phyloP scores from a whole-genome alignment of 2,797 vertebrate genomes.

The Sparus aurata region DNA sequence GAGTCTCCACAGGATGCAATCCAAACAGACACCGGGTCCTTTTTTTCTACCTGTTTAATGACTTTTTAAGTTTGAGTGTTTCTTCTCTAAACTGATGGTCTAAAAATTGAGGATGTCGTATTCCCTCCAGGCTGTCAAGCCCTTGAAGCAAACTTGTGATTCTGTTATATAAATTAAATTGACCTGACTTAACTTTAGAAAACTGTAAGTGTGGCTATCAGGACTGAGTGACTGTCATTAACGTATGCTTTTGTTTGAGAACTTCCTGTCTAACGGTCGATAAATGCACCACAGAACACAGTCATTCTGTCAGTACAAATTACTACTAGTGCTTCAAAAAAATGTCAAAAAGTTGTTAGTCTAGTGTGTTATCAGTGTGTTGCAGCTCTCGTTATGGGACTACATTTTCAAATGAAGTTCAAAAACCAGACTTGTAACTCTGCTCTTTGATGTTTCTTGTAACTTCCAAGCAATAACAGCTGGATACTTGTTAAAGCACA shows the following conservation, averaged over 20 bases:
- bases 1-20: not conserved
- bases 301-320: not conserved
- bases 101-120: not conserved
- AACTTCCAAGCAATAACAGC: not conserved
- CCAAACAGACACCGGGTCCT: not conserved
- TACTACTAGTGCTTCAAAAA: not conserved
- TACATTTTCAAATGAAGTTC: slow-evolving; percentile 7
- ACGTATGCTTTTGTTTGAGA: not conserved
- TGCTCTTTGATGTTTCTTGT: not conserved
- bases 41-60: not conserved
- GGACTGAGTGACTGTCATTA: not conserved
- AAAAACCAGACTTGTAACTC: not conserved
- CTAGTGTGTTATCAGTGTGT: not conserved
- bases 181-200: not conserved
- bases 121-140: not conserved
- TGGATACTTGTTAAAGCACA: not conserved
- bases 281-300: not conserved
- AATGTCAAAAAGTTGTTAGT: not conserved
- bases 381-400: not conserved
- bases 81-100: not conserved
- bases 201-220: not conserved
- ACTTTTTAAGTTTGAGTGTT: not conserved
- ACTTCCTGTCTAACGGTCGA: not conserved
- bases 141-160: not conserved
- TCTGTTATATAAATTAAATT: not conserved